Conservation (phyloP, 2,113 vertebrate genomes). For the Aldabrachelys gigantea region DNA sequence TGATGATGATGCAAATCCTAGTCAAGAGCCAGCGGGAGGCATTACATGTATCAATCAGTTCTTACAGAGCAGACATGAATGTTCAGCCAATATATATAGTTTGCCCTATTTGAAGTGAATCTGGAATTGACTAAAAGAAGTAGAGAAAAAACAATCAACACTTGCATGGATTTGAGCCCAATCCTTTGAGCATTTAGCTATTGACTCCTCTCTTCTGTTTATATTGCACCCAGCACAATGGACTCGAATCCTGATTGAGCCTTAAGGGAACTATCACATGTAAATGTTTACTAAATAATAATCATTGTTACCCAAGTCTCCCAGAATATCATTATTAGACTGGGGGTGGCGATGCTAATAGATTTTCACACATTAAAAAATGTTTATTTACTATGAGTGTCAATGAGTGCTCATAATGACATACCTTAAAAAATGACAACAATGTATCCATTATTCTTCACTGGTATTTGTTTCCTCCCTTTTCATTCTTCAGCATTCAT, state of each 20-base stretch:
- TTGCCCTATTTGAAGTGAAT: background rate
- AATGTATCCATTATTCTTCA: background rate
- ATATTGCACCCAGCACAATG: background rate
- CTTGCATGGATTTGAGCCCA: background rate
- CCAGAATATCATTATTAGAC: background rate
- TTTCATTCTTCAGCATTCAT: background rate
- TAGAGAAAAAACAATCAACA: background rate
- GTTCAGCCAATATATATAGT: background rate
- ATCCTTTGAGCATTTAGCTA: rapidly evolving
- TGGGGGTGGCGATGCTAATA: background rate
- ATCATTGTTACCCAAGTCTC: background rate
- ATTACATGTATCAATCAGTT: background rate
- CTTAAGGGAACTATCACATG: rapidly evolving
- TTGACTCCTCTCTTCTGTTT: background rate
- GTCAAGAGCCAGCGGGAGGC: background rate
- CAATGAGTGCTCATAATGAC: conserved; percentile 1
- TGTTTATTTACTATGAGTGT: background rate
- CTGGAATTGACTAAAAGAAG: background rate
- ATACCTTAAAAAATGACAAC: background rate
- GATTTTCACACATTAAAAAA: background rate
- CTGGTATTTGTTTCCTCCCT: background rate
- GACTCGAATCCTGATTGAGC: background rate
- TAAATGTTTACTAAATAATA: background rate
- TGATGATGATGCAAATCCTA: background rate
- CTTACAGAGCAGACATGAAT: background rate